Base-by-base conservation (phyloP, 2,113 vertebrate species). In the Myxocyprinus asiaticus region DNA sequence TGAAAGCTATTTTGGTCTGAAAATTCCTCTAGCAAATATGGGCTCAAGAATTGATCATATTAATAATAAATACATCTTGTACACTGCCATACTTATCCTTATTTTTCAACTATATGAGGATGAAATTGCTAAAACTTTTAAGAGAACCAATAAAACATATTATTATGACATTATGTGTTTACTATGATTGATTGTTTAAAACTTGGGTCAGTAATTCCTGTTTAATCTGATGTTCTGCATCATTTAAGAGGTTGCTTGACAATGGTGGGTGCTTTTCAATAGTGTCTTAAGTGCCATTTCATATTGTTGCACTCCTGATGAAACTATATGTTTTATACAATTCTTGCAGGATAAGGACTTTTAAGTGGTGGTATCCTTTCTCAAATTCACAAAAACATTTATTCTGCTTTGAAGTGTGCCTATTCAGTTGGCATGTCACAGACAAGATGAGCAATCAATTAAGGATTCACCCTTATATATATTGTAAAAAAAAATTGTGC, bases 121-220 rank as follows among this genome's bases (percentile, higher is more conserved):
- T 15, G 61, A 53, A 33, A n/a, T 65, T 43, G 61, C 14, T 53
- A 4, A 76, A 65, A 65, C 17, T 43, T 76, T 47, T 3, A 50
- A 63, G 58, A 50, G 44, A 62, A 55, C 22, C 22, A 33, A 72
- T 42, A 48, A 50, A 74, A 22, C 58, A 63, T 17, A 47, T 47
- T 59, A 61, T 62, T 50, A 50, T 59, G 44, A 42, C 58, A 50
- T 6, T 63, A 9, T 9, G 5, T 48, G n/a, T 74, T 48, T 33
- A 50, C n/a, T 42, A 22, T 22, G n/a, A 61, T 61, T 73, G 44
- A 73, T 73, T 48, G 58, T 48, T 15, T 62, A 9, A 45, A 71
- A 15, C 14, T 14, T 9, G 42, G 4, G 5, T 47, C 55, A 72
- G n/a, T 22, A 9, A 71, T 71, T 43, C 7, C 7, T 3, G 43